Conservation (phyloP, 2,888 invertebrate genomes). For the Agrotis puta region DNA sequence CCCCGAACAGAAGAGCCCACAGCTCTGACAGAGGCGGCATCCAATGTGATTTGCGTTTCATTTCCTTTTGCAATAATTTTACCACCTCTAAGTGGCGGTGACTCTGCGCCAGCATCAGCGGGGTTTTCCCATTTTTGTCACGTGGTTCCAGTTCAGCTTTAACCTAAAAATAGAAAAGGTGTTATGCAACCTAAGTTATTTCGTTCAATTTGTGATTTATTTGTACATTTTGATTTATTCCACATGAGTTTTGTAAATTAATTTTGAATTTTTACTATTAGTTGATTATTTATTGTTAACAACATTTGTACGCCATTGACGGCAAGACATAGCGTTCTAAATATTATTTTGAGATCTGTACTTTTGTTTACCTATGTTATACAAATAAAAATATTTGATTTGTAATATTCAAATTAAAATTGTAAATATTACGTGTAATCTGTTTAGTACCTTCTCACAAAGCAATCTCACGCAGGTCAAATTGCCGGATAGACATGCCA, state of each 20-base stretch:
- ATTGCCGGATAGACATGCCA: slow-evolving; percentile 97
- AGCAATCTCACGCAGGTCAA: slow-evolving; percentile 96
- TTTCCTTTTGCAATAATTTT: slow-evolving; percentile 94
- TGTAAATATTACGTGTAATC: not conserved
- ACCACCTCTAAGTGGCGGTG: slow-evolving; percentile 97
- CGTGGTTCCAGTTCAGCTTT: slow-evolving; percentile 96
- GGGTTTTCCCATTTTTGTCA: slow-evolving; percentile 98
- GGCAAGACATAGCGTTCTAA: no score
- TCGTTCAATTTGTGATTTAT: no score
- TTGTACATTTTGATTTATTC: no score
- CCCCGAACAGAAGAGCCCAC: slow-evolving; percentile 97
- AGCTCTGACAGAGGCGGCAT: slow-evolving; percentile 96
- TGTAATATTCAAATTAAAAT: not conserved
- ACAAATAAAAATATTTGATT: no score
- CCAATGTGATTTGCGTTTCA: slow-evolving; percentile 95
- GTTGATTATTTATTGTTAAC: no score
- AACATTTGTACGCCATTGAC: no score
- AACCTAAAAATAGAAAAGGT: slow-evolving; percentile 88
- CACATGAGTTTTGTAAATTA: no score
- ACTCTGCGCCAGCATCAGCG: slow-evolving; percentile 96
- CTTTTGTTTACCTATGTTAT: no score
- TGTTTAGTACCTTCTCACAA: slow-evolving; percentile 94
- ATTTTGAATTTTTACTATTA: no score
- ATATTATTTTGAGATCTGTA: no score
- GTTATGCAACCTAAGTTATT: no score